These are phyloP conservation scores for Colostygia pectinataria DNA, from an alignment of 2,888 invertebrate species.

Conservation along the genomic window DNA sequence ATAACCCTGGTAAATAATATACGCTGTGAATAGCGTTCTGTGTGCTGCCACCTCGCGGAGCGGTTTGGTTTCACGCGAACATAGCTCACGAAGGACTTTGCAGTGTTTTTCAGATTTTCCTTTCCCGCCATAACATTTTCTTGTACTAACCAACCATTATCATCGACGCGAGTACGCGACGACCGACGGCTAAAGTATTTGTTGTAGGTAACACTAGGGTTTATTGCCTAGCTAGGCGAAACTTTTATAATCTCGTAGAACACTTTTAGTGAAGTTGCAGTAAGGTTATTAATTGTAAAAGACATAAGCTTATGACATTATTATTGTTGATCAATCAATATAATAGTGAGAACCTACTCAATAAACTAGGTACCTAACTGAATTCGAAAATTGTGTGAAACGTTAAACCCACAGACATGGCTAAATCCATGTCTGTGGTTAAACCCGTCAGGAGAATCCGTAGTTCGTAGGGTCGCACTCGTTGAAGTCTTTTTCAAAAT, in stretches of 20 bases:
- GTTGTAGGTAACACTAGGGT: slow-evolving; percentile 30
- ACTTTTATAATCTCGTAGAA: slow-evolving; percentile 18
- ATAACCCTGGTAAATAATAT: slow-evolving; percentile 78
- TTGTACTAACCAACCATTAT: slow-evolving; percentile 51
- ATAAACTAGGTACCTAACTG: too few relatives aligned
- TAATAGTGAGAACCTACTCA: too few relatives aligned
- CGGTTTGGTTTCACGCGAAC: slow-evolving; percentile 55
- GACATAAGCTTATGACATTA: too few relatives aligned
- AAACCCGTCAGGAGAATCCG: too few relatives aligned
- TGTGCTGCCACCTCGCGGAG: slow-evolving; percentile 81
- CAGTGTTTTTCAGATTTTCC: slow-evolving; percentile 64
- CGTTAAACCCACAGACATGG: too few relatives aligned
- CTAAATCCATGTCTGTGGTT: too few relatives aligned
- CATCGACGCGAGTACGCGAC: too few relatives aligned
- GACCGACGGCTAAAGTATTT: slow-evolving; percentile 34
- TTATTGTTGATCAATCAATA: too few relatives aligned
- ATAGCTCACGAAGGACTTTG: slow-evolving; percentile 55
- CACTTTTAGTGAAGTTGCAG: neutral
- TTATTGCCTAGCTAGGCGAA: slow-evolving; percentile 23
- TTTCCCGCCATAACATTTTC: slow-evolving; percentile 55
- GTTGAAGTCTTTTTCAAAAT: slow-evolving; percentile 55
- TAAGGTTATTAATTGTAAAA: too few relatives aligned
- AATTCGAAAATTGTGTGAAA: too few relatives aligned
- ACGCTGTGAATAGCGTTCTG: slow-evolving; percentile 75
- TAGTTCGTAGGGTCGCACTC: slow-evolving; percentile 24